phyloP scores from a whole-genome alignment of 2,797 vertebrate species.

The Urocyon cinereoargenteus region DNA sequence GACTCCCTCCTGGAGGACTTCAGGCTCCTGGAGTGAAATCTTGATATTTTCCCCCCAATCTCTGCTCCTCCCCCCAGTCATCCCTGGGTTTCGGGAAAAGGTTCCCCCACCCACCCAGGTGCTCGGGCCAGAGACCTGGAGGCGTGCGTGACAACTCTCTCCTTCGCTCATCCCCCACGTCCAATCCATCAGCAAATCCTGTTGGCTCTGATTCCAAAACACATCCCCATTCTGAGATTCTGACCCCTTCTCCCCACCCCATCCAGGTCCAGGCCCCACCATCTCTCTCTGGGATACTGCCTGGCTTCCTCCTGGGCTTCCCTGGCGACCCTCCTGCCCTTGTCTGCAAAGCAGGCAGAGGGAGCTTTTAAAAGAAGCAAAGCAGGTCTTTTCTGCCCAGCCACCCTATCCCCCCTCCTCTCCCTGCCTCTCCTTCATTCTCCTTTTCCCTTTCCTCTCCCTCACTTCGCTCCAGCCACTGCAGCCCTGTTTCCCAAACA shows the following conservation, averaged over 20 bases:
- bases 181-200: slow-evolving; percentile 74
- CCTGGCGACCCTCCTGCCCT: not conserved
- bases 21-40: not conserved
- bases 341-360: not conserved
- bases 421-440: not conserved
- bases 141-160: slow-evolving; percentile 28
- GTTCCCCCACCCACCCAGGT: slow-evolving; percentile 68
- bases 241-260: not conserved
- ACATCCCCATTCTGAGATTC: slow-evolving; percentile 30
- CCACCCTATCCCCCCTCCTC: not conserved
- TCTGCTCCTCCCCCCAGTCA: slow-evolving; percentile 23
- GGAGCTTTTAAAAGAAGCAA: not conserved
- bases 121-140: slow-evolving; percentile 65
- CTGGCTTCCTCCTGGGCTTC: not conserved
- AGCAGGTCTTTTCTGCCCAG: not conserved
- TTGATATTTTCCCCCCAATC: not conserved
- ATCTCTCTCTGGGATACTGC: not conserved
- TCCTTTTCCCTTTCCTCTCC: not conserved
- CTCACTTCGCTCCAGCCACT: not conserved
- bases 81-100: not conserved
- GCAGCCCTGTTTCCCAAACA: not conserved
- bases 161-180: slow-evolving; percentile 52
- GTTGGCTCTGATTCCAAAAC: slow-evolving; percentile 72
- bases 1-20: not conserved
- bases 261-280: not conserved